These are phyloP conservation scores for Ispidina lecontei DNA, from an alignment of 2,797 vertebrate species.

Conservation along the genomic window DNA sequence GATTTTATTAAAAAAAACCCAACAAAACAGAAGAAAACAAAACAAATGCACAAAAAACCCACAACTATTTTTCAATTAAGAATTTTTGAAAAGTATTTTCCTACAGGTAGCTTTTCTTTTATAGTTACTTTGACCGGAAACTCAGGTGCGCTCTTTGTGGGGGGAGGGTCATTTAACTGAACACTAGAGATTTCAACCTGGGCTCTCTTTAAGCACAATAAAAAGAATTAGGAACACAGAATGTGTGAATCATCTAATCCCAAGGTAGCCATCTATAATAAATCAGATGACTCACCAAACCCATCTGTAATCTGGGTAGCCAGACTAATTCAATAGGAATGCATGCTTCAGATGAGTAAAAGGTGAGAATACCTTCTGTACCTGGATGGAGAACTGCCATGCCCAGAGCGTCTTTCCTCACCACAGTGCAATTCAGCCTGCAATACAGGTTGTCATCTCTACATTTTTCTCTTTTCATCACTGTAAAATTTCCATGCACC, in stretches of 20 bases:
- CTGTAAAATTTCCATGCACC: not conserved
- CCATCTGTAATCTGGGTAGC: not conserved
- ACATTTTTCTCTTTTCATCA: not conserved
- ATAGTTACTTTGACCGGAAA: not conserved
- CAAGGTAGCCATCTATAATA: not conserved
- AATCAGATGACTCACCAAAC: not conserved
- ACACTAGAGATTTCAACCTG: not conserved
- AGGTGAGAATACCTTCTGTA: not conserved
- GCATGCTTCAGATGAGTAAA: not conserved
- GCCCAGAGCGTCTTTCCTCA: not conserved
- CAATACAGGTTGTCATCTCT: not conserved
- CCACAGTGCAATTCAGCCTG: not conserved
- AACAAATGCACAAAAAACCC: too few species aligned
- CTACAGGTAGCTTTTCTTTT: not conserved
- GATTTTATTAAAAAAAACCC: too few species aligned
- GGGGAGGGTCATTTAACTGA: not conserved
- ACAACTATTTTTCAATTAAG: not conserved
- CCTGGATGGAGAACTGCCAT: not conserved
- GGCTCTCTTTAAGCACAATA: not conserved
- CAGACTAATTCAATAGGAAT: not conserved
- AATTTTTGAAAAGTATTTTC: not conserved
- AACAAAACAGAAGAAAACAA: too few species aligned
- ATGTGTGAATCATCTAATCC: not conserved
- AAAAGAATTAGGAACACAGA: not conserved
- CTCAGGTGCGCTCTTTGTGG: not conserved